Conservation (phyloP, 2,113 vertebrate species). For the Gymnocephalus cernua region DNA sequence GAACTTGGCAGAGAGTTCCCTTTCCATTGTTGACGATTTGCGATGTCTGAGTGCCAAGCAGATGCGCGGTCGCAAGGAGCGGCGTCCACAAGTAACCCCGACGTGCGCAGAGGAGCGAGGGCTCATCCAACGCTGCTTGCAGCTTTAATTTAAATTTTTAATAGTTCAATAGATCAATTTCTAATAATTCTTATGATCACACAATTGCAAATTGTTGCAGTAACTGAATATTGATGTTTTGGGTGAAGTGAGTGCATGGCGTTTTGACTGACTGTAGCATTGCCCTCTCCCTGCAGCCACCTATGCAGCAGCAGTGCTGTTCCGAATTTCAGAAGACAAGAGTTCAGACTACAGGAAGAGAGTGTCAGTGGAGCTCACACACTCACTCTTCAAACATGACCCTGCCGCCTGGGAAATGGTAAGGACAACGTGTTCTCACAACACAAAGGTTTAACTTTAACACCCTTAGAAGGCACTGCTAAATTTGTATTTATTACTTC, state of each 20-base stretch:
- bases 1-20: too few species aligned
- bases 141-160: neutral
- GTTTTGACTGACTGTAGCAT: neutral
- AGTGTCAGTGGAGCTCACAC: slow-evolving; percentile 94
- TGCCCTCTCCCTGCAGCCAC: slow-evolving; percentile 84
- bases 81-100: too few species aligned
- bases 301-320: slow-evolving; percentile 93
- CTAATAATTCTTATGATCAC: neutral
- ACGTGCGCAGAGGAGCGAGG: too few species aligned
- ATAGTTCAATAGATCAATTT: neutral
- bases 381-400: slow-evolving; percentile 96
- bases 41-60: too few species aligned
- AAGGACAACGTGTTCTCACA: slow-evolving; percentile 48
- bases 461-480: neutral
- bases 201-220: neutral
- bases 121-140: too few species aligned
- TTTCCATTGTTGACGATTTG: too few species aligned
- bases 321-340: slow-evolving; percentile 97
- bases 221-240: neutral
- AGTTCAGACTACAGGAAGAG: slow-evolving; percentile 95
- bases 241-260: neutral
- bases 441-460: neutral
- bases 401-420: slow-evolving; percentile 94
- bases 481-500: too few species aligned
- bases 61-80: too few species aligned